Conservation (phyloP, 2,113 vertebrate genomes). For the Ranitomeya imitator region DNA sequence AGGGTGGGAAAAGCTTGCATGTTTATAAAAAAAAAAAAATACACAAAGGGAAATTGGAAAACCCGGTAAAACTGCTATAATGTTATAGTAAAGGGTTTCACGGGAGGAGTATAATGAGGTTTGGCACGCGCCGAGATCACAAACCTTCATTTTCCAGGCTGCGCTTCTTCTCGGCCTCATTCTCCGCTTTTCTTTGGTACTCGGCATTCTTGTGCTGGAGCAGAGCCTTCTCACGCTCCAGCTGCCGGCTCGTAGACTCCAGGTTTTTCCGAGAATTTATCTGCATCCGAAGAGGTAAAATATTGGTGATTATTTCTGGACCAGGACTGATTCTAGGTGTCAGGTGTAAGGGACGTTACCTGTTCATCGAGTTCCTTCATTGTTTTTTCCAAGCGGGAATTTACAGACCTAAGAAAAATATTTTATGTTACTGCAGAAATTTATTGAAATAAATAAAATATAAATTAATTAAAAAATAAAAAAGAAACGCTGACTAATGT, state of each 20-base stretch:
- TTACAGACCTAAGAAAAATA: constrained; percentile 73
- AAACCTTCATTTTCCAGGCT: constrained; percentile 93
- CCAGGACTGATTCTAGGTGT: background rate
- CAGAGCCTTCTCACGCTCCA: constrained; percentile 94
- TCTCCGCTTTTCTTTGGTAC: constrained; percentile 92
- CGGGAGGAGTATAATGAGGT: too few relatives aligned
- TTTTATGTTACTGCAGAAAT: background rate
- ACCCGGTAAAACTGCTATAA: too few relatives aligned
- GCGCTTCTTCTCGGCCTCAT: constrained; percentile 93
- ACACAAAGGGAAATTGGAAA: too few relatives aligned
- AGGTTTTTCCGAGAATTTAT: constrained; percentile 85
- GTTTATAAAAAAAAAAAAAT: too few relatives aligned
- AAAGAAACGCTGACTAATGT: too few relatives aligned
- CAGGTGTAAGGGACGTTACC: constrained; percentile 67
- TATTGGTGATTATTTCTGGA: too few relatives aligned
- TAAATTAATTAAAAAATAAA: too few relatives aligned
- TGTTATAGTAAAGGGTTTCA: too few relatives aligned
- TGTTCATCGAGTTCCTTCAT: constrained; percentile 94
- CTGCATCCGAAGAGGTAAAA: constrained; percentile 64
- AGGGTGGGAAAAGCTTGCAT: too few relatives aligned
- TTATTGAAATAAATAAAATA: background rate
- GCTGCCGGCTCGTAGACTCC: constrained; percentile 85
- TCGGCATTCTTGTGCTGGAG: constrained; percentile 96
- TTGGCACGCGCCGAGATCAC: background rate
- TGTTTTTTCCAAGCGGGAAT: constrained; percentile 85